Conservation (phyloP, 1,140 invertebrate species). For the Drosophila littoralis region DNA sequence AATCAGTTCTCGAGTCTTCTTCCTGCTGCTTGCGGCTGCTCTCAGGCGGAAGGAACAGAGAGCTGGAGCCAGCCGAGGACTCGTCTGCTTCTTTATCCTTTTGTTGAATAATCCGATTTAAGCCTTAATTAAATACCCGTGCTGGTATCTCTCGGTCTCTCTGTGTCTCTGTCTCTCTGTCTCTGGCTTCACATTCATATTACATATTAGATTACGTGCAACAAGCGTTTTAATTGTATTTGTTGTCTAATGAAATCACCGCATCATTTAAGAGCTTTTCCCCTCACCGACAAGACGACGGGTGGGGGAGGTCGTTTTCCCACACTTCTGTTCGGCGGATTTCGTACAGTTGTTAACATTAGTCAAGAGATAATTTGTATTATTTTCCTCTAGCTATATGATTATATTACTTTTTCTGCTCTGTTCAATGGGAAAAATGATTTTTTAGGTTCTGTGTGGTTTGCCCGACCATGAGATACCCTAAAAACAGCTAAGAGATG, state of each 20-base stretch:
- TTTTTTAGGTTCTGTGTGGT: too few species aligned
- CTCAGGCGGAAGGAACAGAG: neutral
- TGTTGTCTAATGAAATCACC: slow-evolving; percentile 77
- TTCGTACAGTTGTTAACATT: neutral
- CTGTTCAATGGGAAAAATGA: too few species aligned
- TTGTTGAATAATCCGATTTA: slow-evolving; percentile 74
- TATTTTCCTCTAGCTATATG: too few species aligned
- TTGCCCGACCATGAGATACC: too few species aligned
- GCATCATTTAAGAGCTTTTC: slow-evolving; percentile 72
- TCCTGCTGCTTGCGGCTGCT: neutral
- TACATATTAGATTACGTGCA: slow-evolving; percentile 75
- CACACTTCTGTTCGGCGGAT: neutral
- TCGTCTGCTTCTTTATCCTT: slow-evolving; percentile 33
- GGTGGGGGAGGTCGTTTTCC: too few species aligned
- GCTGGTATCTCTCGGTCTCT: slow-evolving; percentile 15
- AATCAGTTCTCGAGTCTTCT: neutral
- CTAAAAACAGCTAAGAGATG: too few species aligned
- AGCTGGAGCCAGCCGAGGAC: too few species aligned
- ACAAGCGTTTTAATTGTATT: slow-evolving; percentile 79
- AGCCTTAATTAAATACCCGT: slow-evolving; percentile 69
- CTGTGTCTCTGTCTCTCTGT: slow-evolving; percentile 13
- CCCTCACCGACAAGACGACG: slow-evolving; percentile 17
- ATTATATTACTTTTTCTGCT: too few species aligned
- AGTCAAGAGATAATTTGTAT: neutral
- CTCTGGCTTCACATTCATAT: slow-evolving; percentile 17